phyloP scores from a whole-genome alignment of 2,797 vertebrate species.

The Tamandua tetradactyla region DNA sequence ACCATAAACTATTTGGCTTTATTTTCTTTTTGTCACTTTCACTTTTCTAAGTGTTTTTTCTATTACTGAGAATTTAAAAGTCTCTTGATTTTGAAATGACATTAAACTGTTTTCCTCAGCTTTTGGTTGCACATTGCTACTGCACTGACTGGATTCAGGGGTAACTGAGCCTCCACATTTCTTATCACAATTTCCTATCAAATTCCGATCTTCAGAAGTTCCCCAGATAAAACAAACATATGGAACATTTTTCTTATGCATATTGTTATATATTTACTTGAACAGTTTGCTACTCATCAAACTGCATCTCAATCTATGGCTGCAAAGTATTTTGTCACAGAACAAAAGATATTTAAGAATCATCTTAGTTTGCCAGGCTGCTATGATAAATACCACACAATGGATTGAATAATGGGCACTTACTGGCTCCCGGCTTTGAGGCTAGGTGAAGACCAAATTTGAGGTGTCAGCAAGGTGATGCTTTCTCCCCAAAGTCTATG shows the following conservation, averaged over 20 bases:
- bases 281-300: not conserved
- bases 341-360: not conserved
- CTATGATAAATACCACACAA: too few species aligned
- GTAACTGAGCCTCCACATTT: too few species aligned
- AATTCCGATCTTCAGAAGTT: not conserved
- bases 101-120: not conserved
- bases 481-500: too few species aligned
- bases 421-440: too few species aligned
- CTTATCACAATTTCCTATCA: not conserved
- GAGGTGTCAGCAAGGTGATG: too few species aligned
- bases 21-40: not conserved
- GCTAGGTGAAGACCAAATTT: too few species aligned
- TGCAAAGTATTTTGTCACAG: not conserved
- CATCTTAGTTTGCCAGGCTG: too few species aligned
- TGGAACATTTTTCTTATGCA: not conserved
- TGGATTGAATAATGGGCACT: too few species aligned
- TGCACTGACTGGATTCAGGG: not conserved
- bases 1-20: not conserved
- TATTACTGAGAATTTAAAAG: not conserved
- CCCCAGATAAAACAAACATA: rapidly evolving
- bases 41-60: not conserved
- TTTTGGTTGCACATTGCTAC: not conserved
- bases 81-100: not conserved
- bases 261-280: not conserved
- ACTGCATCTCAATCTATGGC: not conserved